Base-by-base conservation (phyloP, 2,113 vertebrate species). In the Vidua chalybeata region DNA sequence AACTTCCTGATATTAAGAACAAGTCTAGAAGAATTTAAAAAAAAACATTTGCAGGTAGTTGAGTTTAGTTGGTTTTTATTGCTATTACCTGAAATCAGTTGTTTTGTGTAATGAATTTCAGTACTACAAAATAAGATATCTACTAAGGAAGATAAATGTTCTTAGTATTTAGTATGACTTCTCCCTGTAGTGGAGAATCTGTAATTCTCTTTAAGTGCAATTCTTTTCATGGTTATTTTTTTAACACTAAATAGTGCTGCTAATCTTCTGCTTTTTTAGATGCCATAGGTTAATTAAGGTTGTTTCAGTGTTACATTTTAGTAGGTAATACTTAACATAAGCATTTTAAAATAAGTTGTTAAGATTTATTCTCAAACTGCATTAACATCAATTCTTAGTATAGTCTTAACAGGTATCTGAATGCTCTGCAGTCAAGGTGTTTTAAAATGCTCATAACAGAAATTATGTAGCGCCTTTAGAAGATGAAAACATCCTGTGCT, bases 31-130 rank as follows among this genome's bases (percentile, higher is more conserved):
- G 88, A 52, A n/a, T 52, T 21, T 8, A 15, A 43, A 45, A 77
- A 68, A 49, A 54, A 6, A 20, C 3, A 7, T 82, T 79, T 92
- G 74, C n/a, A 37, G 30, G 33, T 93, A 55, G n/a, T 82, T 94
- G 79, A 93, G 37, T 88, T 96, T 75, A 31, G 27, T 72, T 89
- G 80, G 7, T 28, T 93, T 95, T 93, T 56, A 77, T 35, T 88
- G 39, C 37, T 84, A 8, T 88, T 90, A 74, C 33, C 45, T 87
- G 8, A 73, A 90, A 94, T 95, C 26, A 59, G 11, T 78, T 15
- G 31, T 75, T 89, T 95, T 86, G 18, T 79, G 69, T 80, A 67
- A 87, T 94, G 46, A 94, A 59, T 87, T 88, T 55, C 79, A 64
- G 46, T 82, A 45, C 61, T 83, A 30, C 23, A 46, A 92, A 89